Evolutionary conservation across 2,797 vertebrate species (phyloP).

Genomic region (Glyptemys insculpta): DNA sequence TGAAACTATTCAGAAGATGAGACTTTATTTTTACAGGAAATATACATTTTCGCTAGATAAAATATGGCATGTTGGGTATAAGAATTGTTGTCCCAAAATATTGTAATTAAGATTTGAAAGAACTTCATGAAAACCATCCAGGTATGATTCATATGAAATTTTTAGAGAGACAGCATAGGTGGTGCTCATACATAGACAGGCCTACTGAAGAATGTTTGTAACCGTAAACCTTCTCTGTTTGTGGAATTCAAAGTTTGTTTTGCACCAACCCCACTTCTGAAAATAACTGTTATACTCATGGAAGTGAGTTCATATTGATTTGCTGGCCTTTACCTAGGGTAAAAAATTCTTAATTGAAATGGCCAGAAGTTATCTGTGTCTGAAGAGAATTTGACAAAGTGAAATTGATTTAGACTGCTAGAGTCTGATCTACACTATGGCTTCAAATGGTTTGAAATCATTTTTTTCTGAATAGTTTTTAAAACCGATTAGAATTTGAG

Average conservation of each 20-base stretch:
- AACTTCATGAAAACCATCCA: background rate
- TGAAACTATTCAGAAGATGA: background rate
- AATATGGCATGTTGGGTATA: accelerated
- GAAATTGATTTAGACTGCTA: background rate
- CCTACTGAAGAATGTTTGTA: background rate
- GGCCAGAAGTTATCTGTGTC: background rate
- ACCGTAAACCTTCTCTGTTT: background rate
- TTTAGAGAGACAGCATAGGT: background rate
- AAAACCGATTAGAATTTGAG: background rate
- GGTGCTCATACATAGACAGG: background rate
- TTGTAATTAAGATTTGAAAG: background rate
- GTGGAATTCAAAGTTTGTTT: background rate
- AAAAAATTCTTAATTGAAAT: background rate
- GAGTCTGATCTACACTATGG: background rate
- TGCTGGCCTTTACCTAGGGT: background rate
- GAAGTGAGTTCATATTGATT: background rate
- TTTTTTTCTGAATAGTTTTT: background rate
- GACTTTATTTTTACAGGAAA: constrained; percentile 3
- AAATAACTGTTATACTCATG: background rate
- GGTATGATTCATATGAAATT: background rate
- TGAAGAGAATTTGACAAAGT: background rate
- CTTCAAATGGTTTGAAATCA: background rate
- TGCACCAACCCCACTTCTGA: background rate
- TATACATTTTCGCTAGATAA: background rate
- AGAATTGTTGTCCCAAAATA: background rate